Evolutionary conservation across 2,888 invertebrate genomes (phyloP), one percentile per base, ranked within the genome.

Genomic region (Apotomis capreana): DNA sequence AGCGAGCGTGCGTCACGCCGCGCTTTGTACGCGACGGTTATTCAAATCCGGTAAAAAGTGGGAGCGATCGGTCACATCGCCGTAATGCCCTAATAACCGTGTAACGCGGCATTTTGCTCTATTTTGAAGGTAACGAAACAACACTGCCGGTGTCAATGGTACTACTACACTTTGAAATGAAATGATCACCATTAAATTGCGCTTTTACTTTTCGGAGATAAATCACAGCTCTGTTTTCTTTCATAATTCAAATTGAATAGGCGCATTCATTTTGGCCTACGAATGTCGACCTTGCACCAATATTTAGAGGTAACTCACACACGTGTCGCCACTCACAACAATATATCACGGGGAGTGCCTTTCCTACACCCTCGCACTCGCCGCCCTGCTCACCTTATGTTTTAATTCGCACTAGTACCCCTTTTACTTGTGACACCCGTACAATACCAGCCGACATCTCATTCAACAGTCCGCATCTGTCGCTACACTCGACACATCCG

Each of bases 1-100:
- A 81, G 73, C 79, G 89, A 86, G 89, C 89, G 89, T 90, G 89
- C 87, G 83, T 88, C 90, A 89, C 88, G 90, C 71, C 76, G 74
- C 75, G 74, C 76, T 76, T 76, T 69, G 75, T 74, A 70, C 52
- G 75, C 74, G 68, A 86, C 67, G 57, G 79, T 74, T 69, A 58
- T 58, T 80, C 81, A 81, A 84, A 83, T 77, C 75, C 73, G 67
- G 60, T 69, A 75, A 52, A 76, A 77, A 75, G 79, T 74, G 78
- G 61, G 26, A 5, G 78, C 79, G 81, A 83, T 83, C 84, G 81
- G 84, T 82, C 83, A 83, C 85, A 83, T 37, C 49, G 44, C 64
- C 51, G 62, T 36, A 58, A 58, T 59, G 62, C 68, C 72, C 72
- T 72, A 68, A 72, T 72, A 72, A 68, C 68, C 72, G 58, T 72